A percentile compares a stretch with the other conserved stretches of the same genome.
Conservation (phyloP, 2,888 invertebrate genomes). For the Trypoxylon attenuatum region DNA sequence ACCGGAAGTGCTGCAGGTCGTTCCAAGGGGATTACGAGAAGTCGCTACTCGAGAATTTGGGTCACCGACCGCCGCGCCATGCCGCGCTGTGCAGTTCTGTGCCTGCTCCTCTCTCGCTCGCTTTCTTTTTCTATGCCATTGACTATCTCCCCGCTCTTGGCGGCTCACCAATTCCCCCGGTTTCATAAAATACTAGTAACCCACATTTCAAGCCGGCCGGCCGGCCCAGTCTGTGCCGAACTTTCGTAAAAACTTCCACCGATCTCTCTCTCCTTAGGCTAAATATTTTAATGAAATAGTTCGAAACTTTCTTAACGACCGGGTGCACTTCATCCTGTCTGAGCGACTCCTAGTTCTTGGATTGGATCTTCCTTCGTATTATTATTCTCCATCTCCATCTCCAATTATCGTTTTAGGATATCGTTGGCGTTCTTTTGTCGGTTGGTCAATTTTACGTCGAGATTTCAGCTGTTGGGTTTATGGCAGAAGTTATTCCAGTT, state of each 20-base stretch:
- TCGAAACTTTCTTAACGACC: neutral
- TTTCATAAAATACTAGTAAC: conserved; percentile 33
- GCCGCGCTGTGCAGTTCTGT: too few species aligned
- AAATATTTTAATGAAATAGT: neutral
- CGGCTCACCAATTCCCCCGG: conserved; percentile 51
- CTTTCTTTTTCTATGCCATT: conserved; percentile 31
- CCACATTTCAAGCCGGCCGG: conserved; percentile 25
- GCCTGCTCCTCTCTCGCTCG: too few species aligned
- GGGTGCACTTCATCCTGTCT: neutral
- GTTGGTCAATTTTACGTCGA: too few species aligned
- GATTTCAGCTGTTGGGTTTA: too few species aligned
- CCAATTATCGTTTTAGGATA: too few species aligned
- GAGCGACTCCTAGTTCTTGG: too few species aligned
- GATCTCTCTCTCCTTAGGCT: neutral
- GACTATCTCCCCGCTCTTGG: conserved; percentile 54
- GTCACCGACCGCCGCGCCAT: conserved; percentile 35
- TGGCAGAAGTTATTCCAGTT: too few species aligned
- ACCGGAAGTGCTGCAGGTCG: conserved; percentile 29
- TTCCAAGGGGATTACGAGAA: conserved; percentile 39
- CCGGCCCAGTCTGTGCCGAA: conserved; percentile 15
- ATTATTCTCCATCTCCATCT: too few species aligned
- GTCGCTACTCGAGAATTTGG: conserved; percentile 49
- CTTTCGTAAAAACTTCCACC: conserved; percentile 7
- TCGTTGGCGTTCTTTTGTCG: too few species aligned
- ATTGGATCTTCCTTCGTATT: too few species aligned